Evolutionary conservation across 2,797 vertebrate genomes (phyloP).

Genomic region (Lacerta viridis): DNA sequence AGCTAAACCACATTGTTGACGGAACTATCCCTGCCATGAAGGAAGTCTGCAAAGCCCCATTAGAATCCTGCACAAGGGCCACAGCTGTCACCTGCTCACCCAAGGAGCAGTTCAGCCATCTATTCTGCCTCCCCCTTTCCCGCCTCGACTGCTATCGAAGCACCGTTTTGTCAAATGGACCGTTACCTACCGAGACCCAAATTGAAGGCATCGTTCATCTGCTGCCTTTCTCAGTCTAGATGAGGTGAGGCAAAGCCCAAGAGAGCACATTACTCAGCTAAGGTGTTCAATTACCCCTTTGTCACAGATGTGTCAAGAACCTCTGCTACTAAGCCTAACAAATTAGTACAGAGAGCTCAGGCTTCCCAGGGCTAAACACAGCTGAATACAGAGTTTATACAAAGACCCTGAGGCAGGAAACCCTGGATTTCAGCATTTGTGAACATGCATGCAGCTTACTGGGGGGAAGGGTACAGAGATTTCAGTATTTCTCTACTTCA

Average conservation of each 20-base stretch:
- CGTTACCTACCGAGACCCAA: not conserved
- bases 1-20: not conserved
- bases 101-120: not conserved
- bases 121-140: not conserved
- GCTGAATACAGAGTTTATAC: not conserved
- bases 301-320: not conserved
- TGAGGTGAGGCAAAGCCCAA: slow-evolving; percentile 37
- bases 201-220: not conserved
- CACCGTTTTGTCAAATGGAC: slow-evolving; percentile 14
- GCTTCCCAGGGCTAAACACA: slow-evolving; percentile 13
- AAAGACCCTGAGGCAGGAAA: slow-evolving; percentile 23
- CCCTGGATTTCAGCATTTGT: not conserved
- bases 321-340: slow-evolving; percentile 11
- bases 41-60: not conserved
- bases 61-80: not conserved
- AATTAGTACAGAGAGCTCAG: slow-evolving; percentile 31
- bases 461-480: not conserved
- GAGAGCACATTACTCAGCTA: not conserved
- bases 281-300: slow-evolving; percentile 19
- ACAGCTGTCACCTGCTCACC: not conserved
- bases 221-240: slow-evolving; percentile 44
- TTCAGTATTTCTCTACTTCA: not conserved
- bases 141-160: slow-evolving; percentile 1
- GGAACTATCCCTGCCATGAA: slow-evolving; percentile 15
- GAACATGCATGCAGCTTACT: not conserved